Conservation (phyloP, 1,140 invertebrate genomes). For the Drosophila pallidifrons region DNA sequence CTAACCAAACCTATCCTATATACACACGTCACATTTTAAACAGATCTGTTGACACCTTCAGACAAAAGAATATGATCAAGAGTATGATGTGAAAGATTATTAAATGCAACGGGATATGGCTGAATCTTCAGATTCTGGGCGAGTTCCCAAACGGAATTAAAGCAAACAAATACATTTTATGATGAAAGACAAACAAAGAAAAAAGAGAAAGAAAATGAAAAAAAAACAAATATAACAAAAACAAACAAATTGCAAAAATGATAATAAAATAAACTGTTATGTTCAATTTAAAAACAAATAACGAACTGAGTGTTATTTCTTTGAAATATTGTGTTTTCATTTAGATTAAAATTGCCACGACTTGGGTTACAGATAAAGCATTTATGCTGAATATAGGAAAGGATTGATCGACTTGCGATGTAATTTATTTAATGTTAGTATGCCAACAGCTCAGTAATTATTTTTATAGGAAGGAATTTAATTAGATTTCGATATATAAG, state of each 20-base stretch:
- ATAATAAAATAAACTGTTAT: slow-evolving; percentile 81
- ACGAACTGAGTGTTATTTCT: neutral
- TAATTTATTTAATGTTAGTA: no score
- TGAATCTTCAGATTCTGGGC: slow-evolving; percentile 13
- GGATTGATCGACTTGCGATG: no score
- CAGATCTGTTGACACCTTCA: slow-evolving; percentile 19
- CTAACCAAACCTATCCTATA: slow-evolving; percentile 18
- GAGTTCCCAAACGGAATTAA: slow-evolving; percentile 39
- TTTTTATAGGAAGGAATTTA: no score
- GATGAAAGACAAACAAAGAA: slow-evolving; percentile 31
- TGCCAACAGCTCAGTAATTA: no score
- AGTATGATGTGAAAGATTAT: slow-evolving; percentile 23
- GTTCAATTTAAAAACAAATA: slow-evolving; percentile 64
- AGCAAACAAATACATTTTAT: slow-evolving; percentile 42
- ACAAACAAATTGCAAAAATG: slow-evolving; percentile 41
- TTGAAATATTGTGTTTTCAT: neutral
- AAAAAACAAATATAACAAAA: slow-evolving; percentile 17
- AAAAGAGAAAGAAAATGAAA: slow-evolving; percentile 27
- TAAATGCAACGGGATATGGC: slow-evolving; percentile 34
- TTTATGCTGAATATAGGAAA: no score
- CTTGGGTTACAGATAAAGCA: no score
- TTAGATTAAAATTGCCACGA: neutral
- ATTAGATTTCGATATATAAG: no score
- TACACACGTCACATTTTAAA: slow-evolving; percentile 14
- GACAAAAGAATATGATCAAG: slow-evolving; percentile 27